Evolutionary conservation across 2,888 invertebrate species (phyloP), one percentile per base, ranked within the genome.

Genomic region (Cremastinae sp.): DNA sequence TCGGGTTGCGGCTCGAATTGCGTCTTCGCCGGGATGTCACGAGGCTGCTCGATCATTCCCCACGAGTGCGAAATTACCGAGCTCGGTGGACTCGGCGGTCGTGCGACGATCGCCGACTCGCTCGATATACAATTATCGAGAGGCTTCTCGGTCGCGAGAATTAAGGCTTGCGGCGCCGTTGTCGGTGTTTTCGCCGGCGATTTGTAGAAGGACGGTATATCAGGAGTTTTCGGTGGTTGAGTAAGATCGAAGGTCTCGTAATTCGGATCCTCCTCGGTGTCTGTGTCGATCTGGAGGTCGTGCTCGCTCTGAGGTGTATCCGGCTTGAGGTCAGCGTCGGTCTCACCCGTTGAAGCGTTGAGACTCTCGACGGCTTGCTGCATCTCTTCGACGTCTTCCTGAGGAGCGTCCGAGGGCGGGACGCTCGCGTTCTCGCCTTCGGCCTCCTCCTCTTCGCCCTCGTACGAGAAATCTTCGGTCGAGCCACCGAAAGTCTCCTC

Each of bases 281-380:
- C 96, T 0, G 96, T 96, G 87, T 96, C 96, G 73, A 96, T 96
- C 88, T 96, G 94, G 18, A 96, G 90, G 84, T 96, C 96, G 84
- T 94, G 94, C 85, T 96, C 96, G 51, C 96, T 96, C 82, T 95
- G 94, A 2, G 96, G 96, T 0, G 96, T 96, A 72, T 96, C 96
- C 0, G 95, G 96, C 89, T 96, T 96, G 65, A 94, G 91, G 58
- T 89, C 89, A 0, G 81, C 78, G 2, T 88, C 89, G 0, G 80
- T 81, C 28, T 88, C 89, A 0, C 81, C 83, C 84, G 95, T 94
- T 0, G 90, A 90, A 9, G 93, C 93, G 83, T 94, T 94, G 18
- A 96, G 90, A 87, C 95, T 96, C 89, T 95, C 95, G 1, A 96
- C 95, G 0, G 96, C 96, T 89, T 95, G 95, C 82, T 95, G 92